Base-by-base conservation (phyloP, 2,888 invertebrate species). In the Caenorhabditis sp. region DNA sequence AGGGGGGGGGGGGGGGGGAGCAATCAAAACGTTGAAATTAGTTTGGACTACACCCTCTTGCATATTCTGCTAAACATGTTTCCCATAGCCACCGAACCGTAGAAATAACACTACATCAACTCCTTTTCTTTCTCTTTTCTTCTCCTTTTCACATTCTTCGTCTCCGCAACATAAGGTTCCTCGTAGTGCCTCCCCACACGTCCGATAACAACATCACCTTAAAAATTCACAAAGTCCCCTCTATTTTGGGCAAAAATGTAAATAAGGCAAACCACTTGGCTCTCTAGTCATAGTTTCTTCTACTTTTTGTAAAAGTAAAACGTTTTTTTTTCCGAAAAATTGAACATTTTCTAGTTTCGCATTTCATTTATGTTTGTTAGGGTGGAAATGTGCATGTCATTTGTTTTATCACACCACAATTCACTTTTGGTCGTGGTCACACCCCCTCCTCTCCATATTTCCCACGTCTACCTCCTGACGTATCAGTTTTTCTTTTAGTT, bases 71-170 rank as follows among this genome's bases (percentile, higher is more conserved):
- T 15, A 35, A 9, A 11, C 28, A 47, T 35, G 32, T 74, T 74
- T 67, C 44, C 18, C 76, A 67, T 67, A 60, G 61, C n/a, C 76
- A 67, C 53, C 76, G 76, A 67, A 76, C 76, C 76, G 76, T 76
- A 61, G 76, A 76, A 76, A 67, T 76, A 40, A 5, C 2, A 6
- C 32, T 40, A 44, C 76, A 67, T 76, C 60, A 60, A 58, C 58
- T 50, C 65, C 24, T 61, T 32, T 22, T 26, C 47, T 56, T 56
- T 24, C 18, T 28, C 40, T 44, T 11, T 47, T 61, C 18, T 44
- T 15, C 56, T 47, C 11, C 26, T 32, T 47, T 32, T 2, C 40
- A 3, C 6, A 40, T 44, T 44, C 26, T 35, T 74, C 20, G 40
- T 24, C 4, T 51, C 24, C 24, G 18, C 8, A 35, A 26, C 15